Evolutionary conservation across 1,140 invertebrate genomes (phyloP), one percentile per base, ranked within the genome.

Genomic region (Vanessa atalanta): DNA sequence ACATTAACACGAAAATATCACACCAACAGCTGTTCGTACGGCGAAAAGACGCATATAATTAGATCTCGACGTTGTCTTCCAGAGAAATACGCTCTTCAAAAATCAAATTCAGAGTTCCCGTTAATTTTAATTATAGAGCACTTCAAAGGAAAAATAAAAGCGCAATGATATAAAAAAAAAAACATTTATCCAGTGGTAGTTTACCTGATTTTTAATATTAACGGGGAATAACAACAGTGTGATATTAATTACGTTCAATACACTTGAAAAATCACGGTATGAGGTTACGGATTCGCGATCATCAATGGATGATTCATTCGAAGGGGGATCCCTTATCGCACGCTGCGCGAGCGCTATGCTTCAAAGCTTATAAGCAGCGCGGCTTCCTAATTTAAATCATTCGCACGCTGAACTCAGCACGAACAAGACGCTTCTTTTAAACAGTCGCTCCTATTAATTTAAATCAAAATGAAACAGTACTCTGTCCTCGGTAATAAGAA

Each of bases 401-500:
- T 89, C 84, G 16, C 68, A 82, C 65, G 69, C 74, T 70, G 26
- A 53, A 73, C 57, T 65, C 78, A 66, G 73, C 53, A 31, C 31
- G 47, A 77, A 69, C 67, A 69, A 82, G 55, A 77, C 79, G 75
- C 73, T 50, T 47, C 53, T 60, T 43, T 48, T 31, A 71, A 72
- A 53, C 66, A 51, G 57, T 65, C 53, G 20, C 57, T 51, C 47
- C 3, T 57, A 23, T 53, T 68, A 70, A 71, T 69, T 63, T 23
- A 2, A 64, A 70, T 70, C 20, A 88, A 86, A 85, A 92, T 92
- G 90, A 92, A 92, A 79, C 85, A 85, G 15, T 91, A 92, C 78
- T 88, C 88, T 55, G 79, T 92, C 15, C 78, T 92, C 68, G 90
- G 90, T 13, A 91, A 92, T 73, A 92, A 90, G 73, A 92, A 92